These are phyloP conservation scores for Hyppa rectilinea DNA, from an alignment of 2,888 invertebrate genomes.

Conservation along the genomic window DNA sequence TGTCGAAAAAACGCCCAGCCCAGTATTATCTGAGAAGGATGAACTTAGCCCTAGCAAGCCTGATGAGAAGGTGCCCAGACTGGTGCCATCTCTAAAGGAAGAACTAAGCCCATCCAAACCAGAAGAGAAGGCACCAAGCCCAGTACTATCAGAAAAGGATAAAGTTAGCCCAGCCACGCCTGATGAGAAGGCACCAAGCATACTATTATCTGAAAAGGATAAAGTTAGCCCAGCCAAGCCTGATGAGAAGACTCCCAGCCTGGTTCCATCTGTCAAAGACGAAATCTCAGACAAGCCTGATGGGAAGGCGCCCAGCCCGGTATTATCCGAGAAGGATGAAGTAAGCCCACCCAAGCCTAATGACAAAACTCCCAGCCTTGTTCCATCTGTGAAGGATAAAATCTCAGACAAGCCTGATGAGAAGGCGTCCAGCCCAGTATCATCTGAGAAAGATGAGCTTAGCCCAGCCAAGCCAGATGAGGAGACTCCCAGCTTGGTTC, in stretches of 20 bases:
- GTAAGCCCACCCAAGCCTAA: neutral
- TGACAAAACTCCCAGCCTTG: neutral
- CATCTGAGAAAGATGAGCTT: rapidly evolving
- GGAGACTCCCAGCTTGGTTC: too few species aligned
- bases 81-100: constrained; percentile 8
- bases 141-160: neutral
- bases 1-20: neutral
- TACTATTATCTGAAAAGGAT: neutral
- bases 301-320: neutral
- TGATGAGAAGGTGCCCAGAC: constrained; percentile 45
- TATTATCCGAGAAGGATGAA: neutral
- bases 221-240: neutral
- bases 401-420: constrained; percentile 25
- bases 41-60: neutral
- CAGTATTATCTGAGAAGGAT: rapidly evolving
- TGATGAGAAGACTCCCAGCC: neutral
- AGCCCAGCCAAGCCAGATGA: constrained; percentile 19
- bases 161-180: neutral
- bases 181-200: neutral
- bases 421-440: constrained; percentile 38
- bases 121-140: neutral
- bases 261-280: too few species aligned
- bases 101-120: neutral
- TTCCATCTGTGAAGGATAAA: too few species aligned
- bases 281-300: neutral